These are phyloP conservation scores for Dicentrarchus labrax DNA, from an alignment of 2,113 vertebrate genomes.

Conservation along the genomic window DNA sequence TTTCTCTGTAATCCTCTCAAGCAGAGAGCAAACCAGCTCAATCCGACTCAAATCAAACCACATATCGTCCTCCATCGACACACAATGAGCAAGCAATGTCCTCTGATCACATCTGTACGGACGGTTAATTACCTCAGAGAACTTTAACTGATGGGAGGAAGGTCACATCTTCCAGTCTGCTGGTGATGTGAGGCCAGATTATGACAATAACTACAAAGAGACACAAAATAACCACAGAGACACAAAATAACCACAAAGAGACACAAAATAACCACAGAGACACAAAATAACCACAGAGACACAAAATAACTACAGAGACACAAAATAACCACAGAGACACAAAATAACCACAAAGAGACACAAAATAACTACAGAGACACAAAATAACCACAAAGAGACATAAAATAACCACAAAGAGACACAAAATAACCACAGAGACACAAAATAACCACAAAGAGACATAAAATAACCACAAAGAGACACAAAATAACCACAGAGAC, in stretches of 20 bases:
- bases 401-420: neutral
- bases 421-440: fast-evolving
- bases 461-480: too few relatives aligned
- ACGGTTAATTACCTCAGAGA: neutral
- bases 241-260: neutral
- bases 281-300: neutral
- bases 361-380: neutral
- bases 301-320: neutral
- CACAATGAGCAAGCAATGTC: neutral
- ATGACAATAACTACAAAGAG: neutral
- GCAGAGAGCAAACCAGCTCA: neutral
- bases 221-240: neutral
- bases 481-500: too few relatives aligned
- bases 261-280: neutral
- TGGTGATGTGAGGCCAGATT: neutral
- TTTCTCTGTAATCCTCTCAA: neutral
- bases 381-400: neutral
- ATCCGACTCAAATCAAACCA: neutral
- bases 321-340: neutral
- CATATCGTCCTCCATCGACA: neutral
- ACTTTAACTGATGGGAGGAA: neutral
- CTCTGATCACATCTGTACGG: neutral
- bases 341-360: neutral
- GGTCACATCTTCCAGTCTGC: neutral
- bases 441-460: too few relatives aligned